phyloP scores from a whole-genome alignment of 2,888 invertebrate species.

The Sisyra terminalis region DNA sequence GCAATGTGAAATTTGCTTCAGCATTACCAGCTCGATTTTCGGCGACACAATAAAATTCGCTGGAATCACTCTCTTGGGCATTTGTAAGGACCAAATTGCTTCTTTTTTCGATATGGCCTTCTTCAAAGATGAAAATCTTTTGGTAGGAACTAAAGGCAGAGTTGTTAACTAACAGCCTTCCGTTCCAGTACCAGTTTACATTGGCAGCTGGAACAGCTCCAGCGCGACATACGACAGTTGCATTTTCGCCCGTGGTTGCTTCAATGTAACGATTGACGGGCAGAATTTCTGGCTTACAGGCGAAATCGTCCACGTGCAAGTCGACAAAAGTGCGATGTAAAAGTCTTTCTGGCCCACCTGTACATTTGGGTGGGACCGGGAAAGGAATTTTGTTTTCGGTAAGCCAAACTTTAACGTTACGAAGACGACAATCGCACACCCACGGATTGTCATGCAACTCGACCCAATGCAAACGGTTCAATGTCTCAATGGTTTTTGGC shows the following conservation, averaged over 20 bases:
- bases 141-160: slow-evolving; percentile 65
- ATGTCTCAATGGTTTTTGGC: slow-evolving; percentile 53
- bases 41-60: slow-evolving; percentile 77
- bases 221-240: slow-evolving; percentile 66
- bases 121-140: slow-evolving; percentile 57
- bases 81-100: slow-evolving; percentile 65
- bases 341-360: slow-evolving; percentile 50
- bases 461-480: slow-evolving; percentile 59
- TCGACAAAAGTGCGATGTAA: slow-evolving; percentile 60
- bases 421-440: slow-evolving; percentile 72
- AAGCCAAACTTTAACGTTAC: slow-evolving; percentile 70
- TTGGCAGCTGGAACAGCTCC: slow-evolving; percentile 66
- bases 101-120: slow-evolving; percentile 57
- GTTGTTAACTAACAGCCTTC: slow-evolving; percentile 57
- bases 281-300: slow-evolving; percentile 67
- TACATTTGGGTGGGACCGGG: slow-evolving; percentile 62
- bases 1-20: slow-evolving; percentile 78
- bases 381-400: slow-evolving; percentile 58
- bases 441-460: slow-evolving; percentile 78
- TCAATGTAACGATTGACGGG: slow-evolving; percentile 61
- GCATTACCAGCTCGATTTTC: slow-evolving; percentile 79
- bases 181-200: slow-evolving; percentile 80
- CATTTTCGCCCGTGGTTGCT: slow-evolving; percentile 67
- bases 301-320: slow-evolving; percentile 64
- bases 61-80: slow-evolving; percentile 66